phyloP scores from a whole-genome alignment of 2,797 vertebrate species.

The Pagetopsis macropterus region DNA sequence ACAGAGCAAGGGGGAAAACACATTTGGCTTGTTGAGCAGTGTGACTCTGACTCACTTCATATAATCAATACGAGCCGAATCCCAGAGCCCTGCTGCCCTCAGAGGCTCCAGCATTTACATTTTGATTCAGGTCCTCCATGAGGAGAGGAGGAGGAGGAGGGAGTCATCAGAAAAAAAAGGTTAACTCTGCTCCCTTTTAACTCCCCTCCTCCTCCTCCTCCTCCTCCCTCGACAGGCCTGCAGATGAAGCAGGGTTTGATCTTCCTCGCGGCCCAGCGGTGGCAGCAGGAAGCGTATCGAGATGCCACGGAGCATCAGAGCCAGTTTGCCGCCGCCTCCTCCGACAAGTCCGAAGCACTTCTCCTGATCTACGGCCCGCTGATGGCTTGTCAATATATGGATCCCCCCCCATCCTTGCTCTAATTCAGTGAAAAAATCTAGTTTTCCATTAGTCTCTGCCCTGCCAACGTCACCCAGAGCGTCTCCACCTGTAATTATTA shows the following conservation, averaged over 20 bases:
- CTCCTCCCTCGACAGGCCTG: background rate
- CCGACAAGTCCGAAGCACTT: conserved; percentile 94
- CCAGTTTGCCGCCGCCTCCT: conserved; percentile 85
- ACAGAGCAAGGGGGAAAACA: conserved; percentile 48
- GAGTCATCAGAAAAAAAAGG: conserved; percentile 58
- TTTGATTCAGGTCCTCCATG: conserved; percentile 64
- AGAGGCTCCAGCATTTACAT: conserved; percentile 70
- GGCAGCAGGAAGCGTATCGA: conserved; percentile 23
- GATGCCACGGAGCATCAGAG: conserved; percentile 88
- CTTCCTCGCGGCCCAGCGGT: conserved; percentile 6
- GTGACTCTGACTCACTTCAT: conserved; percentile 59
- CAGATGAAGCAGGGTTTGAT: conserved; percentile 51
- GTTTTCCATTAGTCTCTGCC: conserved; percentile 99
- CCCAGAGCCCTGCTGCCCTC: conserved; percentile 40
- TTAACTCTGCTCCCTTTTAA: conserved; percentile 58
- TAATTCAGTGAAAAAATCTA: conserved; percentile 99
- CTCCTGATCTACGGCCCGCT: conserved; percentile 94
- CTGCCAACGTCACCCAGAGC: conserved; percentile 88
- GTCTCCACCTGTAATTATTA: conserved; percentile 98
- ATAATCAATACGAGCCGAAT: conserved; percentile 66
- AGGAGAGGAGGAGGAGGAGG: conserved; percentile 21
- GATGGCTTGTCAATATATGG: conserved; percentile 99
- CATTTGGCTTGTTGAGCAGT: conserved; percentile 57
- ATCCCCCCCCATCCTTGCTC: conserved; percentile 87
- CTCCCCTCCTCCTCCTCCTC: background rate